Evolutionary conservation across 2,888 invertebrate genomes (phyloP).

Genomic region (Zaprionus lineosus): DNA sequence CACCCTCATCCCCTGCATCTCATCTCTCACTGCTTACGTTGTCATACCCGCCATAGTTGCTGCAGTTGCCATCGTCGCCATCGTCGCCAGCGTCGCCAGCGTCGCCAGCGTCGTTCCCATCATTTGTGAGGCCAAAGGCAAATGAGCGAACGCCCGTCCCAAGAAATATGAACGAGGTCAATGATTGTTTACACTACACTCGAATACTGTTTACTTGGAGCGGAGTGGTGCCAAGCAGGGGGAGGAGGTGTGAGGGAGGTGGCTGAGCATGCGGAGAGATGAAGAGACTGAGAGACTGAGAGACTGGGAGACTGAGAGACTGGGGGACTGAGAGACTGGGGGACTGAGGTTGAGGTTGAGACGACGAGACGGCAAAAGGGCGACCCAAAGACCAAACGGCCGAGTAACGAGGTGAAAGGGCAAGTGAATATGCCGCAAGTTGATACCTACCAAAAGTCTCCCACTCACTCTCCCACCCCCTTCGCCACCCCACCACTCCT

Average conservation of each 20-base stretch:
- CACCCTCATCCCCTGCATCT: no score
- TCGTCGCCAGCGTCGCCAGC: conserved; percentile 6
- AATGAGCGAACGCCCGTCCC: conserved; percentile 61
- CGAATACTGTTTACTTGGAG: conserved; percentile 71
- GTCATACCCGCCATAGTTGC: no score
- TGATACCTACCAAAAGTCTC: conserved; percentile 37
- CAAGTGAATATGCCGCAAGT: conserved; percentile 17
- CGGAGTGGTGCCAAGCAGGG: conserved; percentile 23
- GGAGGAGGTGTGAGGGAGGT: conserved; percentile 17
- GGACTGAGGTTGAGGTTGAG: neutral
- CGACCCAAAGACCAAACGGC: no score
- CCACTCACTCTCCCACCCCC: conserved; percentile 6
- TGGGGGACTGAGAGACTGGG: neutral
- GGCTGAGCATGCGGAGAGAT: conserved; percentile 21
- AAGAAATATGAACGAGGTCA: conserved; percentile 76
- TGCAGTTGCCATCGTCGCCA: no score
- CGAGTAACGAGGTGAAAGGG: neutral
- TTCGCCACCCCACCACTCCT: neutral
- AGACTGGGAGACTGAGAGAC: conserved; percentile 8
- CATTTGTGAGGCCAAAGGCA: conserved; percentile 57
- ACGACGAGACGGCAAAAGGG: neutral
- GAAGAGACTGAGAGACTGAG: no score
- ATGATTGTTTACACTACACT: conserved; percentile 78
- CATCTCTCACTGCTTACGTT: no score
- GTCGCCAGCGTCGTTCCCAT: conserved; percentile 6